Percentiles rank a stretch among this genome's conserved stretches.
phyloP scores from a whole-genome alignment of 1,140 invertebrate genomes.

The Zaprionus africanus region DNA sequence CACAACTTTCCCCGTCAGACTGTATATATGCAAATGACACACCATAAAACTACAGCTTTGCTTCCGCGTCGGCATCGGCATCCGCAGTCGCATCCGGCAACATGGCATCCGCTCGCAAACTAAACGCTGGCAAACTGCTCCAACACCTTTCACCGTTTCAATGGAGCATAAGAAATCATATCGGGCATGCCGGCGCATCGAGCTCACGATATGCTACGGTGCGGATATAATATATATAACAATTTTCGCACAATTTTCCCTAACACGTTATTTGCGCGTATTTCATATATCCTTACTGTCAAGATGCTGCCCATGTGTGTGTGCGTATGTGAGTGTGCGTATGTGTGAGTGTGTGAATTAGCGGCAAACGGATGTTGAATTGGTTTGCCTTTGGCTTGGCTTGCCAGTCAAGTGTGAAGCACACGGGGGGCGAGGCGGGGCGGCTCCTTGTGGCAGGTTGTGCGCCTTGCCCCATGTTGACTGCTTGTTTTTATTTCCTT shows the following conservation, averaged over 20 bases:
- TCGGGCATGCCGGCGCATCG: conserved; percentile 54
- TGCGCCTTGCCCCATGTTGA: conserved; percentile 64
- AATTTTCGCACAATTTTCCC: conserved; percentile 81
- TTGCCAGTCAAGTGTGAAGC: conserved; percentile 73
- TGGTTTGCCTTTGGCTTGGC: conserved; percentile 75
- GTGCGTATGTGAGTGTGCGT: conserved; percentile 23
- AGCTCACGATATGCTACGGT: conserved; percentile 42
- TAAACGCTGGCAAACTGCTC: conserved; percentile 54
- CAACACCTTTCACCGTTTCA: conserved; percentile 71
- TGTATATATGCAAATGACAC: conserved; percentile 30
- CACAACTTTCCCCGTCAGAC: neutral
- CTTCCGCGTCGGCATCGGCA: conserved; percentile 14
- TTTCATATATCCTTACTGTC: conserved; percentile 74
- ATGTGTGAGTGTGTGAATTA: conserved; percentile 73
- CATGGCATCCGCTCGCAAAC: conserved; percentile 24
- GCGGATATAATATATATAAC: conserved; percentile 82
- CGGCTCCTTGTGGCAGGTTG: conserved; percentile 68
- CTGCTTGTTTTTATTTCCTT: conserved; percentile 80
- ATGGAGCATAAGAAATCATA: conserved; percentile 82
- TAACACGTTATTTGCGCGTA: conserved; percentile 82
- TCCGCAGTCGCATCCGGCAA: conserved; percentile 2
- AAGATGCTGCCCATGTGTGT: conserved; percentile 39
- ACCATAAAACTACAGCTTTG: conserved; percentile 33
- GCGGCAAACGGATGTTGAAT: conserved; percentile 82
- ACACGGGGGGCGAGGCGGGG: neutral